phyloP scores from a whole-genome alignment of 2,113 vertebrate species.

The Malaclemys terrapin region DNA sequence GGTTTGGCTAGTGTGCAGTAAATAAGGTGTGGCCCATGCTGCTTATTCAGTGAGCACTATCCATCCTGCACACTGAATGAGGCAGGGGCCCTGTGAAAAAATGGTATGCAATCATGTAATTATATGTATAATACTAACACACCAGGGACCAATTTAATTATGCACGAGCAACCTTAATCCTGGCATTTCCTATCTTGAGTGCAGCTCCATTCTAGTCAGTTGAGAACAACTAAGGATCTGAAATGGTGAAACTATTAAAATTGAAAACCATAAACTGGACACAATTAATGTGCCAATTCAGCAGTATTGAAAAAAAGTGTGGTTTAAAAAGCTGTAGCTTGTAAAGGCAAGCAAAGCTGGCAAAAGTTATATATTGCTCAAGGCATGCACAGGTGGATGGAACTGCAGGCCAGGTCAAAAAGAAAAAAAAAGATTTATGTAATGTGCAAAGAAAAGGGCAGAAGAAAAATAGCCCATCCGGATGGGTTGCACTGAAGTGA shows the following conservation, averaged over 20 bases:
- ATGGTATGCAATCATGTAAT: background rate
- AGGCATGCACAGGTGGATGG: conserved; percentile 96
- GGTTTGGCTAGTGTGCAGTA: background rate
- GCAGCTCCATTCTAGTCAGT: background rate
- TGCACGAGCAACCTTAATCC: background rate
- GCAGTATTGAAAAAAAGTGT: conserved; percentile 57
- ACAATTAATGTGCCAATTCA: conserved; percentile 35
- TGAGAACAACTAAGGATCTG: background rate
- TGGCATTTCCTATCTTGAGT: background rate
- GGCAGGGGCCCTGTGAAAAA: background rate
- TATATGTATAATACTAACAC: background rate
- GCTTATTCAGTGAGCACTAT: background rate
- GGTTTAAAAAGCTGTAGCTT: conserved; percentile 71
- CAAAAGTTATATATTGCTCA: conserved; percentile 83
- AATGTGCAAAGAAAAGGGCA: conserved; percentile 91
- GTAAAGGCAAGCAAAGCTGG: conserved; percentile 70
- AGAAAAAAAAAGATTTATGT: conserved; percentile 92
- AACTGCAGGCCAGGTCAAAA: conserved; percentile 91
- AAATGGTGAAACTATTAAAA: background rate
- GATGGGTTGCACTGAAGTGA: conserved; percentile 91
- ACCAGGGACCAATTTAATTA: background rate
- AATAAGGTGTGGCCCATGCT: background rate
- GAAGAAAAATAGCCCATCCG: conserved; percentile 93
- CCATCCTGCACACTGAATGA: background rate
- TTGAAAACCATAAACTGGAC: background rate